A percentile compares a stretch with the other conserved stretches of the same genome.
Evolutionary conservation across 2,888 invertebrate genomes (phyloP).

Genomic region (Crossocerus cetratus): DNA sequence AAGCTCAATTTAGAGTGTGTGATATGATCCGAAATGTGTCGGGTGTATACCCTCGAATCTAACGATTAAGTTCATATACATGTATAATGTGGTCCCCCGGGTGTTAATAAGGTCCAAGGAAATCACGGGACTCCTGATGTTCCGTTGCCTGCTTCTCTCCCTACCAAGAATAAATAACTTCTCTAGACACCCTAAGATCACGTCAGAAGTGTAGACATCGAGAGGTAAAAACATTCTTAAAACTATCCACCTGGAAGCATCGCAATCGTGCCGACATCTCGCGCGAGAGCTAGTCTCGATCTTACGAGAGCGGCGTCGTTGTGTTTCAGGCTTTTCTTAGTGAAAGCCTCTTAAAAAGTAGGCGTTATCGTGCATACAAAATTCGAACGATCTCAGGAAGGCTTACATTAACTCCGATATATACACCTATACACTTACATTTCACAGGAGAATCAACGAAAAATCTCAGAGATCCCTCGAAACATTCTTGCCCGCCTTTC

Average conservation of each 20-base stretch:
- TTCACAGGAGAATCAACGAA: neutral
- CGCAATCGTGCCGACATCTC: conserved; percentile 2
- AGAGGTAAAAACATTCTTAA: conserved; percentile 11
- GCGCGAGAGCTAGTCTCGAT: neutral
- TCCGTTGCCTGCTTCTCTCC: conserved; percentile 29
- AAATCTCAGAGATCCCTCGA: neutral
- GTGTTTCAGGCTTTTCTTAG: conserved; percentile 42
- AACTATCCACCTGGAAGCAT: conserved; percentile 6
- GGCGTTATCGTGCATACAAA: conserved; percentile 48
- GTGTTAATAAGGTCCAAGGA: conserved; percentile 57
- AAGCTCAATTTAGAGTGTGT: conserved; percentile 9
- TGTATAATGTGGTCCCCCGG: conserved; percentile 64
- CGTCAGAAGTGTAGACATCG: conserved; percentile 9
- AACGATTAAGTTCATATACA: conserved; percentile 51
- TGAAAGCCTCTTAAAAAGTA: conserved; percentile 31
- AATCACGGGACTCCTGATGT: conserved; percentile 47
- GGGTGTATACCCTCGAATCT: conserved; percentile 30
- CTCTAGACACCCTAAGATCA: conserved; percentile 3
- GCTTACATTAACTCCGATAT: neutral
- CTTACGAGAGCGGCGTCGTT: conserved; percentile 47
- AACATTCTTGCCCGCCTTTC: too few relatives aligned
- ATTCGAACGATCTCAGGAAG: conserved; percentile 17
- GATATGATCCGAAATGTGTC: conserved; percentile 34
- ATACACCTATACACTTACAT: conserved; percentile 16
- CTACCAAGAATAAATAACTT: conserved; percentile 12